Conservation (phyloP, 1,140 invertebrate genomes). For the Diorhabda sublineata region DNA sequence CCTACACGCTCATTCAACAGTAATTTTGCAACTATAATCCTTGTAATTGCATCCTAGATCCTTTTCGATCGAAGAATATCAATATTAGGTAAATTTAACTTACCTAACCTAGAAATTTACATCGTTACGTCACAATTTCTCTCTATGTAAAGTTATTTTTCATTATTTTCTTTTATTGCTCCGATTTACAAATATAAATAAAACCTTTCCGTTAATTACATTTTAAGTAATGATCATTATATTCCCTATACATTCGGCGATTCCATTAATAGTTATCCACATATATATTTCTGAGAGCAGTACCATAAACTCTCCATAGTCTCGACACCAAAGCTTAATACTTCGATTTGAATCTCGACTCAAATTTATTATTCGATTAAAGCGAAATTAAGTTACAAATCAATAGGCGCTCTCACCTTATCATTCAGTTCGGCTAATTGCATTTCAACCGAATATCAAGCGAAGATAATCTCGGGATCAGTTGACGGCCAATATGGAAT, state of each 20-base stretch:
- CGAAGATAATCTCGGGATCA: background rate
- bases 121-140: no score
- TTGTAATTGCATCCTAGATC: no score
- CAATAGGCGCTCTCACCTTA: conserved; percentile 1
- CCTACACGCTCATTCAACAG: no score
- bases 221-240: background rate
- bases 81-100: no score
- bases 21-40: no score
- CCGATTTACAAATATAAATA: no score
- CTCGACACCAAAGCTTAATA: background rate
- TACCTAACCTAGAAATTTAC: no score
- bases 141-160: no score
- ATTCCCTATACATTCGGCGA: conserved; percentile 1
- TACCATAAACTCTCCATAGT: background rate
- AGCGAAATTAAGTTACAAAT: conserved; percentile 1
- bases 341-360: background rate
- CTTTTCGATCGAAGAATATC: no score
- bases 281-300: background rate
- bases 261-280: background rate
- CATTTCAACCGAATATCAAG: conserved; percentile 2
- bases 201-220: background rate
- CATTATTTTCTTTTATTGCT: no score
- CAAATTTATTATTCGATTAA: conserved; percentile 1
- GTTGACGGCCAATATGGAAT: background rate
- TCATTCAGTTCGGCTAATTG: conserved; percentile 1